Evolutionary conservation across 2,797 vertebrate species (phyloP), one percentile per base, ranked within the genome.

Genomic region (Myoxocephalus aenaeus): DNA sequence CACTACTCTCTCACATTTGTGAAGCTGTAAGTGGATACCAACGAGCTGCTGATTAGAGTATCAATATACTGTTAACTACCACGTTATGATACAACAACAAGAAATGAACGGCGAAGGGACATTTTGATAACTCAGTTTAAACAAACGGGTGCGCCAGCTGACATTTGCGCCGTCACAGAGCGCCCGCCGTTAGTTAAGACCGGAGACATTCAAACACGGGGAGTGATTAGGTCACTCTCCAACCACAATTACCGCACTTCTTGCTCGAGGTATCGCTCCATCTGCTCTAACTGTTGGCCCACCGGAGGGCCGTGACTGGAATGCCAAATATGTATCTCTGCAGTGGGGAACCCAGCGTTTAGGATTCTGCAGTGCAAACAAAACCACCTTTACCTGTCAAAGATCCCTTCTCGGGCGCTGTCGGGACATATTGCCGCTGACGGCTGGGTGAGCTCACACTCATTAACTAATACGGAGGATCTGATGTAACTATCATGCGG

Each of bases 251-350:
- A 85, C 81, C 56, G 78, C 53, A 56, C 72, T 54, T 78, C 77
- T 65, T 79, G 65, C 58, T 73, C 63, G 83, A 82, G 65, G 67
- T 78, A 69, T 83, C 50, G 50, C 64, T 59, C 34, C 22, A 57
- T 84, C 80, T 80, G 59, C 77, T 65, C 65, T 44, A 58, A 75
- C 53, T 78, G 79, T 86, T 86, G 54, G 75, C 79, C 85, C 83
- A 72, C 73, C 68, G 66, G 63, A 86, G 63, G 68, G 25, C 34
- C 71, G 66, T 82, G 77, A 82, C 75, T 73, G 44, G 85, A 87
- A 81, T 87, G 70, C 69, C 62, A 89, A 84, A 70, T 71, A 56
- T 50, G 46, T 65, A 51, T 79, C 70, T 62, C 72, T 72, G 76
- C 75, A 75, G 75, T 27, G 56, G 66, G 18, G 12, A 77, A 42